Conservation (phyloP, 2,888 invertebrate species). For the Epirrhoe tristata region DNA sequence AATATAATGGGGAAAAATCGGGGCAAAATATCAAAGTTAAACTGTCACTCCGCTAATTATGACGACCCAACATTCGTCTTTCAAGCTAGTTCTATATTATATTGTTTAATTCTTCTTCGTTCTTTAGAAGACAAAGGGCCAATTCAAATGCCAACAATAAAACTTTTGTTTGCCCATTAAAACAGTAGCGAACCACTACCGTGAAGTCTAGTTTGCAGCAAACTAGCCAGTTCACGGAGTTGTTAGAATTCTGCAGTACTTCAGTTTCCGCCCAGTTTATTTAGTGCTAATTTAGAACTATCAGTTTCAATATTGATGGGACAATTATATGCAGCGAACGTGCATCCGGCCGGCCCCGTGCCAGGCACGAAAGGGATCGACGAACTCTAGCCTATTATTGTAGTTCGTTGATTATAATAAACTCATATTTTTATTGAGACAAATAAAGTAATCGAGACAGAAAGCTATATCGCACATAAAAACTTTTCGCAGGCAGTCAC, state of each 20-base stretch:
- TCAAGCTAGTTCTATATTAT: too few relatives aligned
- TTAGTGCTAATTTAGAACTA: conserved; percentile 7
- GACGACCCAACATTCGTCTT: too few relatives aligned
- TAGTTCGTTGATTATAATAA: conserved; percentile 18
- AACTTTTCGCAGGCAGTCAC: neutral
- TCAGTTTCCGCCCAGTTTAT: conserved; percentile 2
- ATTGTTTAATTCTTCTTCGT: too few relatives aligned
- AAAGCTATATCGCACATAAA: neutral
- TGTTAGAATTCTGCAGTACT: neutral
- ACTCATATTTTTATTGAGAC: conserved; percentile 7
- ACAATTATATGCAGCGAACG: conserved; percentile 26
- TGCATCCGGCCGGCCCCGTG: conserved; percentile 46
- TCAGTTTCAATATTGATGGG: conserved; percentile 22
- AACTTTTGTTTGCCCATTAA: too few relatives aligned
- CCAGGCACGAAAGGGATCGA: conserved; percentile 16
- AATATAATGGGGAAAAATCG: too few relatives aligned
- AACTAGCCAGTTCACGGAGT: neutral
- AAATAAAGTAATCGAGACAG: conserved; percentile 25
- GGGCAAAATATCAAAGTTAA: too few relatives aligned
- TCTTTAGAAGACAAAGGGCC: too few relatives aligned
- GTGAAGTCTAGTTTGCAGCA: neutral
- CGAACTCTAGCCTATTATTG: conserved; percentile 11
- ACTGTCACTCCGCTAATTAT: too few relatives aligned
- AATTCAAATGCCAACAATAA: too few relatives aligned
- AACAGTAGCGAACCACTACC: too few relatives aligned